Evolutionary conservation across 2,113 vertebrate species (phyloP).

Genomic region (Festucalex cinctus): DNA sequence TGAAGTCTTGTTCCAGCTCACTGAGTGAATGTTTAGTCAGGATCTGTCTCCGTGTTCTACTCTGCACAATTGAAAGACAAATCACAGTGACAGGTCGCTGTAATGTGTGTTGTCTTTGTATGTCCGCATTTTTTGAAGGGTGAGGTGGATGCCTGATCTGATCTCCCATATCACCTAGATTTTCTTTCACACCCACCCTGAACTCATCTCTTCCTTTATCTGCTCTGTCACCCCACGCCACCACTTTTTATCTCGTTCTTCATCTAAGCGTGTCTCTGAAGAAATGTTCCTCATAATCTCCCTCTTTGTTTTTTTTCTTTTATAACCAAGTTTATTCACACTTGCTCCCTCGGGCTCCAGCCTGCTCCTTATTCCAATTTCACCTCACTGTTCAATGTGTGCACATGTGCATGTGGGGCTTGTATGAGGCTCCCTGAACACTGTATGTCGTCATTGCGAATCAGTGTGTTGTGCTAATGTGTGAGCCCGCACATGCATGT

Average conservation of each 20-base stretch:
- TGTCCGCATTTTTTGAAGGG: neutral
- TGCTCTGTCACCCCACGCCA: conserved; percentile 16
- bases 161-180: neutral
- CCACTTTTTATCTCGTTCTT: conserved; percentile 15
- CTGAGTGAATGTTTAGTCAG: conserved; percentile 20
- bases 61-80: conserved; percentile 14
- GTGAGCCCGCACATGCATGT: conserved; percentile 9
- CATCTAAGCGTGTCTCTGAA: conserved; percentile 17
- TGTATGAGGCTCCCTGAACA: conserved; percentile 2
- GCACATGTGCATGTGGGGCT: neutral
- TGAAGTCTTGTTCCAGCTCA: conserved; percentile 15
- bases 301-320: conserved; percentile 2
- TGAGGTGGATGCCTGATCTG: neutral
- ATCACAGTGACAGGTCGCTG: conserved; percentile 1
- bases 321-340: conserved; percentile 19
- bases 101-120: neutral
- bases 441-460: conserved; percentile 28
- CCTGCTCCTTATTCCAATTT: conserved; percentile 12
- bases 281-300: conserved; percentile 42
- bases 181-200: conserved; percentile 27
- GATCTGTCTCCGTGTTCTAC: conserved; percentile 23
- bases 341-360: conserved; percentile 28
- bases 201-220: conserved; percentile 40
- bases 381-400: conserved; percentile 1
- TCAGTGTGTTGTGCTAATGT: conserved; percentile 8